Evolutionary conservation across 2,888 invertebrate species (phyloP).

Genomic region (Hydraecia micacea): DNA sequence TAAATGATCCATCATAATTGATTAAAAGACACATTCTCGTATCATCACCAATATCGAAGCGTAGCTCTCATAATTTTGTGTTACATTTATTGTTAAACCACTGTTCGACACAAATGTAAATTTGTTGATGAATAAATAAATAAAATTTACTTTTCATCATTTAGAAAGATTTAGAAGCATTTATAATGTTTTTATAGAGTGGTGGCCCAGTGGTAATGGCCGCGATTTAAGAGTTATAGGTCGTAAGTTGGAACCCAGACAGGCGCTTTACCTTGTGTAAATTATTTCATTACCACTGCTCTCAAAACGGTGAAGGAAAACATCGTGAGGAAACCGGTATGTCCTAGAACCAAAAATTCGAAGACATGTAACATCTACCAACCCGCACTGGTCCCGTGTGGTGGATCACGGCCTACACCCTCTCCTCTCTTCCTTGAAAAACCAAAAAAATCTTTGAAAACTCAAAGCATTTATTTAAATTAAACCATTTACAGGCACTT

Average conservation of each 20-base stretch:
- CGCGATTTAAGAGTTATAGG: not conserved
- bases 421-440: too few relatives aligned
- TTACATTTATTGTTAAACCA: too few relatives aligned
- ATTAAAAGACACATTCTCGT: not conserved
- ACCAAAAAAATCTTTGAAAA: not conserved
- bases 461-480: too few relatives aligned
- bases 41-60: not conserved
- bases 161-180: not conserved
- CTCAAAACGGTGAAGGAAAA: not conserved
- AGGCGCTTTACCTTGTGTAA: not conserved
- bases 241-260: too few relatives aligned
- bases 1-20: not conserved
- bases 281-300: not conserved
- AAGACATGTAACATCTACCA: not conserved
- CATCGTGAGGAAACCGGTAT: not conserved
- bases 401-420: too few relatives aligned
- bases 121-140: too few relatives aligned
- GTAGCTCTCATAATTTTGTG: too few relatives aligned
- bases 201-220: not conserved
- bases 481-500: not conserved
- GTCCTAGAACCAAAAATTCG: not conserved
- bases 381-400: not conserved
- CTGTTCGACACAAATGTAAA: too few relatives aligned
- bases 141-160: too few relatives aligned
- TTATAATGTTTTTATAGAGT: not conserved